These are phyloP conservation scores for Eristalis intricaria DNA, from an alignment of 2,888 invertebrate genomes.

Conservation along the genomic window DNA sequence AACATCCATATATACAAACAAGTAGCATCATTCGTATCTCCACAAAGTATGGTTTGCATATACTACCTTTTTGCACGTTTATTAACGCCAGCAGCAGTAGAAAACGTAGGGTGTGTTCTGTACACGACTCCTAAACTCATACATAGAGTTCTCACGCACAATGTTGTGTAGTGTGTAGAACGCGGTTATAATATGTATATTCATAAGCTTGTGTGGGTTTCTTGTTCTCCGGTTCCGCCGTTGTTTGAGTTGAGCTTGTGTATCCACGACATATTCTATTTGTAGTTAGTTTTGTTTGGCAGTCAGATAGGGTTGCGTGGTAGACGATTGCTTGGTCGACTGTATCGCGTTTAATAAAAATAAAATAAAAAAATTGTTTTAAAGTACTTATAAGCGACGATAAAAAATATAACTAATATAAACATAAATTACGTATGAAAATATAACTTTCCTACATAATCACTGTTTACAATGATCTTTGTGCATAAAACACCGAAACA, in stretches of 20 bases:
- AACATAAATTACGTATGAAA: conserved; percentile 4
- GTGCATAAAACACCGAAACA: conserved; percentile 1
- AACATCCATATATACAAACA: no score
- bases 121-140: conserved; percentile 20
- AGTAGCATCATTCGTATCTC: no score
- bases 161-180: background rate
- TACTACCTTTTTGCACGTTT: background rate
- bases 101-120: conserved; percentile 33
- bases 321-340: conserved; percentile 29
- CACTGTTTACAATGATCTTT: conserved; percentile 24
- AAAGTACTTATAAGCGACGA: conserved; percentile 29
- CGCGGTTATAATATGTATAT: background rate
- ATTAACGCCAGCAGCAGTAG: conserved; percentile 5
- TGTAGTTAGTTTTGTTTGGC: conserved; percentile 67
- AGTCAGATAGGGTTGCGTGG: conserved; percentile 59
- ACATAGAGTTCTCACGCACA: conserved; percentile 21
- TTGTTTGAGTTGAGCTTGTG: conserved; percentile 62
- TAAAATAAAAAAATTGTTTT: background rate
- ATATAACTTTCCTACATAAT: background rate
- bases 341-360: conserved; percentile 25
- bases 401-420: conserved; percentile 18
- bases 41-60: background rate
- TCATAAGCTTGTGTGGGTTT: conserved; percentile 2
- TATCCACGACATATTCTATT: conserved; percentile 47
- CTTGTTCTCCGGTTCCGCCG: conserved; percentile 46